These are phyloP conservation scores for Sebastiscus albofasciatus DNA, from an alignment of 2,797 vertebrate species.

Conservation along the genomic window DNA sequence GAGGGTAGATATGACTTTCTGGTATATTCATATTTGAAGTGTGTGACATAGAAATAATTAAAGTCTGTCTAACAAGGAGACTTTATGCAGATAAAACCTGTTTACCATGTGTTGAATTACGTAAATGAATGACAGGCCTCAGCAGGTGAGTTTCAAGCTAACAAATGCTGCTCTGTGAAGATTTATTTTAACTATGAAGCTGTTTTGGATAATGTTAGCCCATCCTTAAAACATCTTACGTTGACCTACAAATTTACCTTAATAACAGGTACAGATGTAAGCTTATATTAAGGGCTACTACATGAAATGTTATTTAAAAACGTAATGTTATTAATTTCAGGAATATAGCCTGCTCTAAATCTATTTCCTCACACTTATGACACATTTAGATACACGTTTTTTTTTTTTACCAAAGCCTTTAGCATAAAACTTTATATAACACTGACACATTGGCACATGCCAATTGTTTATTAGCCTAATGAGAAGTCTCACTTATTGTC, in stretches of 20 bases:
- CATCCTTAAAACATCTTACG: too few relatives aligned
- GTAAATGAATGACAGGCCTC: constrained; percentile 9
- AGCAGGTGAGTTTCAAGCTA: constrained; percentile 6
- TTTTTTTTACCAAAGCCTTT: background rate
- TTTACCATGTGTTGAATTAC: background rate
- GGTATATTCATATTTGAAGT: background rate
- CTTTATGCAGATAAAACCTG: background rate
- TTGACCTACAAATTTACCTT: background rate
- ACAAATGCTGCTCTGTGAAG: background rate
- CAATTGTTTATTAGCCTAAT: background rate
- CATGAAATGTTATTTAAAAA: background rate
- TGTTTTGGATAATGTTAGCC: background rate
- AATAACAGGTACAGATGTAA: background rate
- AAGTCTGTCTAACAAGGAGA: background rate
- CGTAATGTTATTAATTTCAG: background rate
- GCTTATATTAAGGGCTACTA: too few relatives aligned
- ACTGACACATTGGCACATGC: too few relatives aligned
- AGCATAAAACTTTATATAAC: background rate
- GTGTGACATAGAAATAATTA: background rate
- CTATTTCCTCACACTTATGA: background rate
- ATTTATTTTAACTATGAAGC: background rate
- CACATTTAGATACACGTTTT: background rate
- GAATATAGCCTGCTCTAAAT: background rate
- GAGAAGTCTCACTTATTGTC: background rate
- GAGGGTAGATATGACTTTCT: constrained; percentile 5